phyloP scores from a whole-genome alignment of 2,888 invertebrate species.

The Eilema depressum region DNA sequence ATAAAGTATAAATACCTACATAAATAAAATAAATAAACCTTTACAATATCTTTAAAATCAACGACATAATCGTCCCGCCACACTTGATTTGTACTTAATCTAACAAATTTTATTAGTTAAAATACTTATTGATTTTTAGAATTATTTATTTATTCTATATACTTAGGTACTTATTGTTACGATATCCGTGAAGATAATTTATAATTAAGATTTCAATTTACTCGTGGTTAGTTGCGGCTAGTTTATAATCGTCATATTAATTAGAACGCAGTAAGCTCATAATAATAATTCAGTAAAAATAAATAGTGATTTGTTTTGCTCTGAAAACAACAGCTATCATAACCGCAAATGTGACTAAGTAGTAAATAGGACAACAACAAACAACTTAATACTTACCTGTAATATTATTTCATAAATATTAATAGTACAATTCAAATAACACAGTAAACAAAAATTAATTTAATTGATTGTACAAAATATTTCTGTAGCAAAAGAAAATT shows the following conservation, averaged over 20 bases:
- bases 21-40: too few species aligned
- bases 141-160: too few species aligned
- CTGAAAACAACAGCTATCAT: conserved; percentile 7
- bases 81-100: too few species aligned
- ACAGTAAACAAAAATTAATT: neutral
- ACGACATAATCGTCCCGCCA: too few species aligned
- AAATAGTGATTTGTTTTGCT: conserved; percentile 7
- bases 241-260: neutral
- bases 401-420: neutral
- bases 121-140: too few species aligned
- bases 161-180: too few species aligned
- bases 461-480: too few species aligned
- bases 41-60: too few species aligned
- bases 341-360: conserved; percentile 14
- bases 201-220: neutral
- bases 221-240: neutral
- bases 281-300: conserved; percentile 9
- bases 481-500: neutral
- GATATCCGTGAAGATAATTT: neutral
- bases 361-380: conserved; percentile 3
- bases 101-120: too few species aligned
- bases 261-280: neutral
- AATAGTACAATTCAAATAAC: neutral
- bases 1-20: too few species aligned
- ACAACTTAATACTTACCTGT: conserved; percentile 6